These are phyloP conservation scores for Manis crassicaudata DNA, from an alignment of 2,797 vertebrate species.

Conservation along the genomic window DNA sequence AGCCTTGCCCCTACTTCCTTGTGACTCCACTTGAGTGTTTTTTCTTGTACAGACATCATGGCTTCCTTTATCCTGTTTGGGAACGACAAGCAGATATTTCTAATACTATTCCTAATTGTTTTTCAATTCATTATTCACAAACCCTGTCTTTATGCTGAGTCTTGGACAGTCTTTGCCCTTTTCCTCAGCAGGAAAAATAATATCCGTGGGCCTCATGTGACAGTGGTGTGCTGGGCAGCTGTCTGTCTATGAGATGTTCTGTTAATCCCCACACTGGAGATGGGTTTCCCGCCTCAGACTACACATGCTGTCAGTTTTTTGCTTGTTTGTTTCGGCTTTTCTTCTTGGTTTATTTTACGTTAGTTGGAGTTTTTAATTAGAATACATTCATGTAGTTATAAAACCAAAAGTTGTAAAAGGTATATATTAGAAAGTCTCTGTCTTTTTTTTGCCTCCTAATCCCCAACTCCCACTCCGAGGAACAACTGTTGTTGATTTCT, in stretches of 20 bases:
- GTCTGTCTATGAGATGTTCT: background rate
- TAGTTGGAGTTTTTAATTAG: background rate
- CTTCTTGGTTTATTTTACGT: background rate
- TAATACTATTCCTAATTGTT: background rate
- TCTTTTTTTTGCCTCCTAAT: background rate
- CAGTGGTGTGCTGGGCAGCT: background rate
- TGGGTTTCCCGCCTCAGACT: background rate
- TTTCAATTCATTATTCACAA: background rate
- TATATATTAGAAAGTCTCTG: background rate
- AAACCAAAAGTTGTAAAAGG: background rate
- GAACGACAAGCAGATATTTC: background rate
- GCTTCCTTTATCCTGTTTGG: background rate
- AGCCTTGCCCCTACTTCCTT: background rate
- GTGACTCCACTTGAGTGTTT: background rate
- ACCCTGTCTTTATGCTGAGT: background rate
- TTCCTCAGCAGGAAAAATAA: background rate
- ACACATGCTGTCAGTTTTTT: background rate
- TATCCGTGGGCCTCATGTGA: no score
- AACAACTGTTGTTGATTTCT: background rate
- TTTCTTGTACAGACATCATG: background rate
- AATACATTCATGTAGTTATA: background rate
- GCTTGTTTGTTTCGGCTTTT: background rate
- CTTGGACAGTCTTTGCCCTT: background rate
- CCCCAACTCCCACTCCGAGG: background rate
- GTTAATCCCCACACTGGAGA: background rate